Conservation (phyloP, 2,797 vertebrate species). For the Lacerta viridis region DNA sequence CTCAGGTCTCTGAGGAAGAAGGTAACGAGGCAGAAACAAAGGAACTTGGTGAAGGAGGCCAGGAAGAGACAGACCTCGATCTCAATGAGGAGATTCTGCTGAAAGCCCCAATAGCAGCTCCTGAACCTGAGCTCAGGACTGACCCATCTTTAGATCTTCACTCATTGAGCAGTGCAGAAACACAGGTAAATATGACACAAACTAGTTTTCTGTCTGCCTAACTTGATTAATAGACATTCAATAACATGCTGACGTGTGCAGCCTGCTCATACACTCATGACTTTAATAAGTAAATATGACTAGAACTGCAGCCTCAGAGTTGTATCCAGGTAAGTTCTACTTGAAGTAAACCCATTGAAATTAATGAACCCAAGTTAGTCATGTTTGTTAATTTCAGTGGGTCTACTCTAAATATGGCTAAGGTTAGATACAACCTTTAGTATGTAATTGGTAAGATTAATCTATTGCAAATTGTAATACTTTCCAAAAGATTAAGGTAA, state of each 20-base stretch:
- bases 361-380: too few relatives aligned
- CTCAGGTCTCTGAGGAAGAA: constrained; percentile 89
- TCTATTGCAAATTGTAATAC: neutral
- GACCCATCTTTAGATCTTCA: constrained; percentile 92
- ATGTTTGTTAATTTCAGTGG: too few relatives aligned
- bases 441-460: neutral
- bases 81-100: constrained; percentile 85
- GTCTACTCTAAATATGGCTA: too few relatives aligned
- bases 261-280: neutral
- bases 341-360: too few relatives aligned
- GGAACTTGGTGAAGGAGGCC: constrained; percentile 72
- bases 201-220: neutral
- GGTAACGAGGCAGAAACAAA: constrained; percentile 81
- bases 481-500: neutral
- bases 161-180: constrained; percentile 94
- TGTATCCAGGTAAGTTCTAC: too few relatives aligned
- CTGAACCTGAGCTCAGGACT: constrained; percentile 94
- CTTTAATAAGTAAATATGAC: neutral
- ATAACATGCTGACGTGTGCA: neutral
- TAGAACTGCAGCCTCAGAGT: neutral
- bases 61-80: constrained; percentile 76
- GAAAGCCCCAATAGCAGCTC: constrained; percentile 96
- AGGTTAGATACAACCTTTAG: too few relatives aligned
- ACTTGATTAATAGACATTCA: neutral
- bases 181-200: constrained; percentile 84